Percentiles rank a stretch among this genome's conserved stretches.
phyloP scores from a whole-genome alignment of 2,797 vertebrate genomes.

The Sebastes melanostomus region DNA sequence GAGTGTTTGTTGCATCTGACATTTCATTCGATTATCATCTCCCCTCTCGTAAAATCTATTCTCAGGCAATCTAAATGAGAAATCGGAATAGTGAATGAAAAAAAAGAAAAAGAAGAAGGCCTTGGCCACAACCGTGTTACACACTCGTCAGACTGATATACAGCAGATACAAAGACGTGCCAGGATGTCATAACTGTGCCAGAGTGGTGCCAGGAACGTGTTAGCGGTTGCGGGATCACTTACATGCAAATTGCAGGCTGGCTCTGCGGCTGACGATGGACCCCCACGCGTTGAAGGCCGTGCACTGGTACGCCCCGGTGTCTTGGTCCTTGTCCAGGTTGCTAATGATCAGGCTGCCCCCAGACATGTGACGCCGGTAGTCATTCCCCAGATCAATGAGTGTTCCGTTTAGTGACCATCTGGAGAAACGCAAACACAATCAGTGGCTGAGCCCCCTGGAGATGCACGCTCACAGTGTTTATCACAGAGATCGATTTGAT shows the following conservation, averaged over 20 bases:
- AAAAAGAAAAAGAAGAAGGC: not conserved
- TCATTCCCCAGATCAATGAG: constrained; percentile 85
- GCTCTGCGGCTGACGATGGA: constrained; percentile 86
- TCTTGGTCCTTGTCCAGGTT: constrained; percentile 87
- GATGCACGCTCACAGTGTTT: constrained; percentile 70
- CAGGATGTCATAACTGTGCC: constrained; percentile 28
- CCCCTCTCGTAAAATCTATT: constrained; percentile 68
- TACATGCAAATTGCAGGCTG: constrained; percentile 89
- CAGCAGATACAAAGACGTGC: constrained; percentile 28
- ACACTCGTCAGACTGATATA: constrained; percentile 19
- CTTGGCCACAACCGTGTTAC: constrained; percentile 8
- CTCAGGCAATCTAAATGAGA: constrained; percentile 60
- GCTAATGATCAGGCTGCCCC: constrained; percentile 87
- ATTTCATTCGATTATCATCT: constrained; percentile 77
- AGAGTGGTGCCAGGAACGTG: constrained; percentile 4
- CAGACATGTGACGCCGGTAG: constrained; percentile 84
- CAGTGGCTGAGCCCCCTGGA: constrained; percentile 71
- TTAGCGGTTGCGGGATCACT: constrained; percentile 67
- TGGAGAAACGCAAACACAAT: constrained; percentile 88
- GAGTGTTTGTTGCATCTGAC: constrained; percentile 74
- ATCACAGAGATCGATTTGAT: constrained; percentile 77
- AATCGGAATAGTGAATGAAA: constrained; percentile 40
- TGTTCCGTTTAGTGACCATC: constrained; percentile 91
- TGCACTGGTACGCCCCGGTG: constrained; percentile 86
- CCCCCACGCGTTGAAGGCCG: constrained; percentile 82